Conservation (phyloP, 2,888 invertebrate species). For the Sarcophaga caerulescens region DNA sequence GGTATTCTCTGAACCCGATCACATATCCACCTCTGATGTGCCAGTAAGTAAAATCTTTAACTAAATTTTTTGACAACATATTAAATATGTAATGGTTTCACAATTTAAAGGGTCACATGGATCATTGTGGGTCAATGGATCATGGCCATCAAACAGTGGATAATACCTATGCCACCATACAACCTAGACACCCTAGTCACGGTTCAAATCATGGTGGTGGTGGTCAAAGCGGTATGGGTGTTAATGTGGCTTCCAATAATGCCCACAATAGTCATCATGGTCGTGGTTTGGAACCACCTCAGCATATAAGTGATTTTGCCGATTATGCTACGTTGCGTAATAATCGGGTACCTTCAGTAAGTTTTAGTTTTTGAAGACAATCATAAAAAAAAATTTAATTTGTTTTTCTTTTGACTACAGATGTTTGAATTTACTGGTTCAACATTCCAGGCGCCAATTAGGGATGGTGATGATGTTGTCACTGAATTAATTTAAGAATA, state of each 20-base stretch:
- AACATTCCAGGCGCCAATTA: conserved; percentile 87
- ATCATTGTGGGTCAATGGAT: conserved; percentile 79
- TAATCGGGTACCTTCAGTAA: conserved; percentile 80
- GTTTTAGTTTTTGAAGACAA: not conserved
- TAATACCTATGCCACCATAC: conserved; percentile 81
- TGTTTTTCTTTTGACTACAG: conserved; percentile 68
- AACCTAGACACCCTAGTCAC: conserved; percentile 78
- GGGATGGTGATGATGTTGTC: conserved; percentile 80
- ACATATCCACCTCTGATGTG: conserved; percentile 79
- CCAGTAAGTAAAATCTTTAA: conserved; percentile 72
- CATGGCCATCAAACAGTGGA: conserved; percentile 80
- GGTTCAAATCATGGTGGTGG: conserved; percentile 73
- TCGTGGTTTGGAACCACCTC: conserved; percentile 72
- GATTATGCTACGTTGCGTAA: conserved; percentile 81
- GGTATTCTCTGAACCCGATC: conserved; percentile 90
- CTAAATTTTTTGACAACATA: not conserved
- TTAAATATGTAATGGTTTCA: conserved; percentile 1
- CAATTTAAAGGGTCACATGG: conserved; percentile 73
- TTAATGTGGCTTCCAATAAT: conserved; percentile 70
- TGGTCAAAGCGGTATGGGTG: conserved; percentile 57
- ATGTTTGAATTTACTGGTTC: conserved; percentile 83
- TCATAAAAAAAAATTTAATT: too few species aligned
- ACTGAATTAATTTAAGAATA: conserved; percentile 79
- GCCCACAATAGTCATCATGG: conserved; percentile 67
- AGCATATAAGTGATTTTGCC: conserved; percentile 78